Evolutionary conservation across 1,140 invertebrate species (phyloP).

Genomic region (Drosophila nigromelanica): DNA sequence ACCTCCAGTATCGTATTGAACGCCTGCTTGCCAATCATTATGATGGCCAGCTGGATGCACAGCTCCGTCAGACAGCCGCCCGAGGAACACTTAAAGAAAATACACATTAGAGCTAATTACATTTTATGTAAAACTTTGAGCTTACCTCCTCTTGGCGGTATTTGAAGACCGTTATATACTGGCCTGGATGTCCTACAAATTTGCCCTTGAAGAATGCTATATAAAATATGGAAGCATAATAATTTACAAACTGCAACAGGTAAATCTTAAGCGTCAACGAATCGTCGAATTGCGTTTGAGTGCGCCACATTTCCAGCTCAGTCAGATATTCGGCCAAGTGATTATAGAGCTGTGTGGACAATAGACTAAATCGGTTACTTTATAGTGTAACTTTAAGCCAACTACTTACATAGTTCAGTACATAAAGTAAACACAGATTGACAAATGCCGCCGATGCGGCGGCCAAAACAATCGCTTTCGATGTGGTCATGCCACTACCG

Average conservation of each 20-base stretch:
- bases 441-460: conserved; percentile 93
- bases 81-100: conserved; percentile 87
- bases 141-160: conserved; percentile 93
- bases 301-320: conserved; percentile 96
- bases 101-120: conserved; percentile 23
- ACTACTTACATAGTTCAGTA: conserved; percentile 92
- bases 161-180: conserved; percentile 90
- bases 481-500: conserved; percentile 87
- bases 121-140: neutral
- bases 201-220: conserved; percentile 99
- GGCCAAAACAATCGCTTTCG: conserved; percentile 91
- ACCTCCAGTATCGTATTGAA: conserved; percentile 95
- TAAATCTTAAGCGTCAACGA: conserved; percentile 98
- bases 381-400: neutral
- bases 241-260: conserved; percentile 98
- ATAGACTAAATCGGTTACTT: neutral
- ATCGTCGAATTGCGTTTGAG: conserved; percentile 99
- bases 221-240: conserved; percentile 99
- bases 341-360: conserved; percentile 90
- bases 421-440: conserved; percentile 93
- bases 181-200: conserved; percentile 92
- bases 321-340: conserved; percentile 96
- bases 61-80: conserved; percentile 96
- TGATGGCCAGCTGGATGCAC: conserved; percentile 96
- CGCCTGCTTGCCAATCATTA: conserved; percentile 98